These are phyloP conservation scores for Tyrannus savana DNA, from an alignment of 2,113 vertebrate species.

Conservation along the genomic window DNA sequence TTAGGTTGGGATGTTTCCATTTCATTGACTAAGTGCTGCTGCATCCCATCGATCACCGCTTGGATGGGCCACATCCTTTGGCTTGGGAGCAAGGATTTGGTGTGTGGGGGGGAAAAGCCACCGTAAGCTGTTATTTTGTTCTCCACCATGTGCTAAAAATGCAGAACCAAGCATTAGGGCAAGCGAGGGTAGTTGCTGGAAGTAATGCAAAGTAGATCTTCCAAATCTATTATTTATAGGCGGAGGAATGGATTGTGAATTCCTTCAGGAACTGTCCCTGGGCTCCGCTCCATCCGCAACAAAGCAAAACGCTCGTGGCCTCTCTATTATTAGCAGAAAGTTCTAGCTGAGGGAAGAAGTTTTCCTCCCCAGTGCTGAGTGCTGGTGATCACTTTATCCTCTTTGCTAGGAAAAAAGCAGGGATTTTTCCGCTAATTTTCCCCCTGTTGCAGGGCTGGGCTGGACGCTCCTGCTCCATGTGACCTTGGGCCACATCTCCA, in stretches of 20 bases:
- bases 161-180: not conserved
- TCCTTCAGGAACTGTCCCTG: not conserved
- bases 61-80: not conserved
- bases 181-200: not conserved
- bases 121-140: not conserved
- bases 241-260: not conserved
- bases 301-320: not conserved
- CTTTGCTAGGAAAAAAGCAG: rapidly evolving
- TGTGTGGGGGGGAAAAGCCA: not conserved
- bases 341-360: not conserved
- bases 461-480: rapidly evolving
- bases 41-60: not conserved
- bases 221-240: constrained; percentile 57
- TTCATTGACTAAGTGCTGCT: not conserved
- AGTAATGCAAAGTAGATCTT: constrained; percentile 13
- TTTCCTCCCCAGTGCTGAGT: not conserved
- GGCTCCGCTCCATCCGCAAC: not conserved
- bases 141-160: not conserved
- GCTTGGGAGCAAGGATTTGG: not conserved
- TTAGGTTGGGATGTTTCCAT: not conserved
- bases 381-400: rapidly evolving
- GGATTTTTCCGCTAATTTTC: not conserved
- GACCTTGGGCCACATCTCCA: not conserved
- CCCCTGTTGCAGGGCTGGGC: rapidly evolving
- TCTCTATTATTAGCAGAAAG: not conserved